A percentile compares a stretch with the other conserved stretches of the same genome.
Conservation (phyloP, 2,797 vertebrate species). For the Pelochelys cantorii region DNA sequence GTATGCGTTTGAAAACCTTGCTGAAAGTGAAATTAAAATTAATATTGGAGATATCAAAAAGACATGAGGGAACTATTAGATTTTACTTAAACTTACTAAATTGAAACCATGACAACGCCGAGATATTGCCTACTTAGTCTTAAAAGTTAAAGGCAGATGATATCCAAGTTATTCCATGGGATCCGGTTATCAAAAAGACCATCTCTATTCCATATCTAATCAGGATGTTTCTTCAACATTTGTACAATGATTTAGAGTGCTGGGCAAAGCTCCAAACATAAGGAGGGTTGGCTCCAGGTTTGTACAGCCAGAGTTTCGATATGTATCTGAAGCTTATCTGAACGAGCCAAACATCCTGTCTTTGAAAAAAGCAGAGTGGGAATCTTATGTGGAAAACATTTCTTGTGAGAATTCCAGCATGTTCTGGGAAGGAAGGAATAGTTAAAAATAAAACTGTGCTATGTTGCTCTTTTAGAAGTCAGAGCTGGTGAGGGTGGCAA, state of each 20-base stretch:
- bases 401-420: background rate
- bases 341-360: background rate
- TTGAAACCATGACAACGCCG: background rate
- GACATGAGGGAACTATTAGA: background rate
- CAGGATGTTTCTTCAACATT: background rate
- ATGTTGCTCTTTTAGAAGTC: background rate
- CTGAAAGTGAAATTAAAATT: background rate
- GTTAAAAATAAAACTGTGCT: background rate
- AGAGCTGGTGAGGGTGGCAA: background rate
- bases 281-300: background rate
- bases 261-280: background rate
- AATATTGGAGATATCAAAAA: background rate
- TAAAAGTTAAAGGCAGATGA: background rate
- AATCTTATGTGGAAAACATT: background rate
- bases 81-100: background rate
- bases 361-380: background rate
- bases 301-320: background rate
- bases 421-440: background rate
- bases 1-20: background rate
- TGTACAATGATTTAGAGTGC: background rate
- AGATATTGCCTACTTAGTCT: background rate
- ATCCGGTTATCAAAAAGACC: background rate
- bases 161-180: background rate
- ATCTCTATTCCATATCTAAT: background rate
- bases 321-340: background rate